phyloP scores from a whole-genome alignment of 2,888 invertebrate genomes.

The Netelia inedita region DNA sequence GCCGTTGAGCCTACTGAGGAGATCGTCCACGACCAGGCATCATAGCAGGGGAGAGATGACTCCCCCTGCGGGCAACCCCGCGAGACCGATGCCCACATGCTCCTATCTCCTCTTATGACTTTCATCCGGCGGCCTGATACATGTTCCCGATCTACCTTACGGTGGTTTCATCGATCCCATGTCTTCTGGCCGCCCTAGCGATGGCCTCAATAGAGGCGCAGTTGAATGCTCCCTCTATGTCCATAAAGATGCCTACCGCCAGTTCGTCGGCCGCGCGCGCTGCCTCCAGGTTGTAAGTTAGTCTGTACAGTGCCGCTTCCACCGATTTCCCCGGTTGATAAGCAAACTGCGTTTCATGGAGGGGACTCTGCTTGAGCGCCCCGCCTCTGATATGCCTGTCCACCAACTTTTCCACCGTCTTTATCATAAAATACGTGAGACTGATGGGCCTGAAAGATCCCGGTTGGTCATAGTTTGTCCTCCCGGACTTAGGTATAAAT shows the following conservation, averaged over 20 bases:
- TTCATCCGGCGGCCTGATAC: constrained; percentile 5
- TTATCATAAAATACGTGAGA: constrained; percentile 70
- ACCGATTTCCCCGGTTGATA: constrained; percentile 68
- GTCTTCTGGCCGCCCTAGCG: neutral
- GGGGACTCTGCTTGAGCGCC: constrained; percentile 24
- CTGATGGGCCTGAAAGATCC: constrained; percentile 70
- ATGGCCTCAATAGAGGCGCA: constrained; percentile 49
- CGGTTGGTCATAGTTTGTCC: constrained; percentile 50
- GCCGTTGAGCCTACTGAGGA: constrained; percentile 4
- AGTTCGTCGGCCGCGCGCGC: neutral
- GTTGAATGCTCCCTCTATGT: constrained; percentile 68
- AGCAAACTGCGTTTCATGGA: constrained; percentile 67
- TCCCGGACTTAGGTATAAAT: constrained; percentile 68
- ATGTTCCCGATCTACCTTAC: constrained; percentile 40
- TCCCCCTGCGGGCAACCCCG: constrained; percentile 31
- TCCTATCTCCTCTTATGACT: neutral
- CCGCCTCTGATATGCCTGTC: constrained; percentile 66
- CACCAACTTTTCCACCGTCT: constrained; percentile 71
- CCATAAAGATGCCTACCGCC: constrained; percentile 60
- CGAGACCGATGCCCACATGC: neutral
- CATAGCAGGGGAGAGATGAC: constrained; percentile 42
- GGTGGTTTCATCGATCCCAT: neutral
- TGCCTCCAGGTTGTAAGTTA: constrained; percentile 56
- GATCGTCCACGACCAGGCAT: constrained; percentile 37
- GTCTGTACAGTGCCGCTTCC: constrained; percentile 57